Evolutionary conservation across 2,113 vertebrate genomes (phyloP).

Genomic region (Tragulus kanchil): DNA sequence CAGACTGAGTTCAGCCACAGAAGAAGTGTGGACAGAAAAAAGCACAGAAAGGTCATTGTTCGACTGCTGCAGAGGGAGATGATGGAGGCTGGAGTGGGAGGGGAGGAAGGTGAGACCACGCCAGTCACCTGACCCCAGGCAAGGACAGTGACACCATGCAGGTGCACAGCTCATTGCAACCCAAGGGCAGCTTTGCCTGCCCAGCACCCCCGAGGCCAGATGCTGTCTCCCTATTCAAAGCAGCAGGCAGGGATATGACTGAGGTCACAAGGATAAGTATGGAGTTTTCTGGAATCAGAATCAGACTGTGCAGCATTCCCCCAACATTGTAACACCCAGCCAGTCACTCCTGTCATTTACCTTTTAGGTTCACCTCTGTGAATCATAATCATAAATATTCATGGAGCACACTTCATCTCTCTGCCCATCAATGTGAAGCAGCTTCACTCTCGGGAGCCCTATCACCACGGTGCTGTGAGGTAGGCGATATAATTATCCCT

Average conservation of each 20-base stretch:
- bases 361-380: neutral
- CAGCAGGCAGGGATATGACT: accelerated
- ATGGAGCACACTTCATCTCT: neutral
- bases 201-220: neutral
- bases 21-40: neutral
- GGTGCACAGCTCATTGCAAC: neutral
- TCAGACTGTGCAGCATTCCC: neutral
- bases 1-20: neutral
- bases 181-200: neutral
- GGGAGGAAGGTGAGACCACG: neutral
- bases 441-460: neutral
- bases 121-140: accelerated
- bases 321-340: neutral
- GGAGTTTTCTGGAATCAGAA: slow-evolving; percentile 7
- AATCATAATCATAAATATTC: neutral
- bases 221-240: neutral
- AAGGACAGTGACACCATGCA: neutral
- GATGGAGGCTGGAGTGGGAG: neutral
- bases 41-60: neutral
- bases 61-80: neutral
- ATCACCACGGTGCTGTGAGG: neutral
- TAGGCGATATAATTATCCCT: neutral
- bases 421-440: accelerated
- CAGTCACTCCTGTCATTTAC: neutral
- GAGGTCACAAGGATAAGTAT: neutral